These are phyloP conservation scores for Lucifuga dentata DNA, from an alignment of 2,113 vertebrate species.

Conservation along the genomic window DNA sequence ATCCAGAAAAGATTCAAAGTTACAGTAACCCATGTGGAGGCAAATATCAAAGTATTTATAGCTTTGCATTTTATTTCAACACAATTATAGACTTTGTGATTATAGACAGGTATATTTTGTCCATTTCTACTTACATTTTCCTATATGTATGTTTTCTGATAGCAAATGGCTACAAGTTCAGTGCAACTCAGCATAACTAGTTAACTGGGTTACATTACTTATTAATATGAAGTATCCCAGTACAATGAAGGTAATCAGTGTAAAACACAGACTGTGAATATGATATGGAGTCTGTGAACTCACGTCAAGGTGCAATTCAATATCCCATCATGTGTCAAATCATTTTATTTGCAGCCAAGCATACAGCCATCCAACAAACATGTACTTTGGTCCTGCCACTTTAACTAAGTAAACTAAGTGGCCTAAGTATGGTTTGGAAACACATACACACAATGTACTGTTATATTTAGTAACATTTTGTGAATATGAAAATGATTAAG, in stretches of 20 bases:
- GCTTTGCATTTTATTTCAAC: too few relatives aligned
- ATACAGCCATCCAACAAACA: neutral
- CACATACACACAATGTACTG: neutral
- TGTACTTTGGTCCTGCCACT: neutral
- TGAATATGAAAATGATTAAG: constrained; percentile 10
- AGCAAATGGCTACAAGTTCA: neutral
- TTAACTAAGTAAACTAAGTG: neutral
- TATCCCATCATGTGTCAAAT: constrained; percentile 19
- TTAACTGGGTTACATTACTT: constrained; percentile 56
- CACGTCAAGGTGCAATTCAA: constrained; percentile 21
- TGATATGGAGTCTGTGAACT: constrained; percentile 38
- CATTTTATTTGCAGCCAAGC: constrained; percentile 24
- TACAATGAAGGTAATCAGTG: constrained; percentile 32
- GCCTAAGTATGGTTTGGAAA: neutral
- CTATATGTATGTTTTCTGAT: too few relatives aligned
- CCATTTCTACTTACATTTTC: too few relatives aligned
- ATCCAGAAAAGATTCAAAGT: too few relatives aligned
- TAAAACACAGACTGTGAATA: constrained; percentile 28
- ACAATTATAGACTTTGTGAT: too few relatives aligned
- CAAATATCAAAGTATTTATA: too few relatives aligned
- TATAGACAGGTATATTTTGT: too few relatives aligned
- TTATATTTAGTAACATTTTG: neutral
- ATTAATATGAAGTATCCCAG: constrained; percentile 37
- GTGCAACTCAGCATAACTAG: constrained; percentile 11
- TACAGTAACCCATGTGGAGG: too few relatives aligned